These are phyloP conservation scores for Habroteleia sp. DNA, from an alignment of 2,888 invertebrate species.

Conservation along the genomic window DNA sequence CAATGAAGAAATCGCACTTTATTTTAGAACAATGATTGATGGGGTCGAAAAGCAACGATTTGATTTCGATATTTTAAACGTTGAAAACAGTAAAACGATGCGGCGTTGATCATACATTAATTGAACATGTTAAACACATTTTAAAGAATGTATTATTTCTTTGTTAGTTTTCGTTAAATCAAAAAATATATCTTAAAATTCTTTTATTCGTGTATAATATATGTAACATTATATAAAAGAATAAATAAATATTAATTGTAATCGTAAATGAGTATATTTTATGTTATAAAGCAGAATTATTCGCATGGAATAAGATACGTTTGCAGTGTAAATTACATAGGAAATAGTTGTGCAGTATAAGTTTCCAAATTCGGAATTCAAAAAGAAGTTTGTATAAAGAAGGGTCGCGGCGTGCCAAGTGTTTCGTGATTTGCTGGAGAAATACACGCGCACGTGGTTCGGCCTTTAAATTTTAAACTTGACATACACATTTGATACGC, in stretches of 20 bases:
- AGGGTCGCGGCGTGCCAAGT: no score
- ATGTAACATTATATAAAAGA: conserved; percentile 26
- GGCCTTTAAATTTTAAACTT: conserved; percentile 6
- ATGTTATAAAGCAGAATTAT: neutral
- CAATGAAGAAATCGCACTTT: no score
- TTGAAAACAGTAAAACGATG: conserved; percentile 11
- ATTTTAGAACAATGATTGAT: neutral
- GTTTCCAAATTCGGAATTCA: neutral
- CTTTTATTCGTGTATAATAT: conserved; percentile 22
- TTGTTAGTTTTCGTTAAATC: conserved; percentile 6
- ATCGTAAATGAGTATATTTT: neutral
- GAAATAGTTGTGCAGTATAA: neutral
- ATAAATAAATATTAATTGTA: conserved; percentile 19
- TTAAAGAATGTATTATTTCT: conserved; percentile 7
- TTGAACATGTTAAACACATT: neutral
- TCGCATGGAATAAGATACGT: neutral
- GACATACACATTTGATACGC: no score
- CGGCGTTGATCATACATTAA: neutral
- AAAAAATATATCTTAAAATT: conserved; percentile 1
- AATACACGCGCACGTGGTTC: no score
- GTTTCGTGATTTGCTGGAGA: neutral
- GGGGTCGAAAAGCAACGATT: no score
- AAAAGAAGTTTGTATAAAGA: conserved; percentile 1
- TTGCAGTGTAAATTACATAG: conserved; percentile 1
- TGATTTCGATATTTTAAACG: no score